These are phyloP conservation scores for Xiphorhynchus erythropygius DNA, from an alignment of 2,797 vertebrate species.

Conservation along the genomic window DNA sequence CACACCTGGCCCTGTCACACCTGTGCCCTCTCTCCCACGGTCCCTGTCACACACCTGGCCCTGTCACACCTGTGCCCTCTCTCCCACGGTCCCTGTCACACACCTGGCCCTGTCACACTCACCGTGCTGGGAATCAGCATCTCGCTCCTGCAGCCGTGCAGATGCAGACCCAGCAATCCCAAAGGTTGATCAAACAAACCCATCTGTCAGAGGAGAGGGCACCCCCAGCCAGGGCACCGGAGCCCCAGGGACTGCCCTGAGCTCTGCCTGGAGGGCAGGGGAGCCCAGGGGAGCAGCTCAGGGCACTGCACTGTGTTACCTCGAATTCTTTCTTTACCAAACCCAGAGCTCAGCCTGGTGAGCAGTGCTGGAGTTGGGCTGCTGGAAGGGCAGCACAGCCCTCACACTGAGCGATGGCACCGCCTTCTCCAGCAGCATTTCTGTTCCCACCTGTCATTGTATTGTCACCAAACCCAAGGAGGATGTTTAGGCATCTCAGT, in stretches of 20 bases:
- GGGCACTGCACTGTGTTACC: not conserved
- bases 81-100: not conserved
- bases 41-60: too few species aligned
- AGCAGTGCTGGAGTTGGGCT: not conserved
- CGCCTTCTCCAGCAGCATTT: not conserved
- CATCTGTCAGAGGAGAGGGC: accelerated
- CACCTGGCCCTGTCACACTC: too few species aligned
- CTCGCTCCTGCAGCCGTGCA: too few species aligned
- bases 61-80: not conserved
- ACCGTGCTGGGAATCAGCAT: too few species aligned
- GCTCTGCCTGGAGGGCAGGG: not conserved
- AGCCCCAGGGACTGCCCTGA: accelerated
- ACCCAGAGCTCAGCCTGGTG: not conserved
- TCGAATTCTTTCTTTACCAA: not conserved
- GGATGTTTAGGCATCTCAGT: not conserved
- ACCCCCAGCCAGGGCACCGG: not conserved
- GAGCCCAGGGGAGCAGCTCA: not conserved
- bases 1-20: too few species aligned
- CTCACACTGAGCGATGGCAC: not conserved
- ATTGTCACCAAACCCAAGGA: not conserved
- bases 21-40: too few species aligned
- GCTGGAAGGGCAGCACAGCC: not conserved
- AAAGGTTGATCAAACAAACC: not conserved
- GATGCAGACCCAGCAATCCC: not conserved
- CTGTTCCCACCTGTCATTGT: not conserved